phyloP scores from a whole-genome alignment of 2,888 invertebrate species.

The Ormyrus rosae region DNA sequence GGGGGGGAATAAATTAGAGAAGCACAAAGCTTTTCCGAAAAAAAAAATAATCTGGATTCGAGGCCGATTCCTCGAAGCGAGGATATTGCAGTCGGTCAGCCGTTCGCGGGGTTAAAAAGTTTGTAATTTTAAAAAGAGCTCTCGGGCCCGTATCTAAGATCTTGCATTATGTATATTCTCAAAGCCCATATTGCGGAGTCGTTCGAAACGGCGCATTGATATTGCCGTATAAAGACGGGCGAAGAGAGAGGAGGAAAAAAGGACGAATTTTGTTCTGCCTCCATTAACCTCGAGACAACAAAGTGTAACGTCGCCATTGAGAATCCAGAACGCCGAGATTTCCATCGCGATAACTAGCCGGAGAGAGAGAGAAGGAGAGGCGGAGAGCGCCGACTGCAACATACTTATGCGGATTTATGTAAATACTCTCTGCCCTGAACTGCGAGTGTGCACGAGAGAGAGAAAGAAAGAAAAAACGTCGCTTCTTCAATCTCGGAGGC shows the following conservation, averaged over 20 bases:
- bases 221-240: conserved; percentile 25
- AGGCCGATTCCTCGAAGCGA: no score
- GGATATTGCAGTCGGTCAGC: no score
- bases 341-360: conserved; percentile 41
- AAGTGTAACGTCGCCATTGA: conserved; percentile 45
- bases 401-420: conserved; percentile 46
- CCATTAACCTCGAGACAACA: conserved; percentile 54
- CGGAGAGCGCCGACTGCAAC: conserved; percentile 9
- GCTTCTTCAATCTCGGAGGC: not conserved
- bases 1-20: not conserved
- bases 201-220: not conserved
- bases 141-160: conserved; percentile 18
- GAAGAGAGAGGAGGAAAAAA: conserved; percentile 6
- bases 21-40: no score
- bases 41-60: no score
- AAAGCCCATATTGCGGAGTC: not conserved
- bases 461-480: not conserved
- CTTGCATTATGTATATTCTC: conserved; percentile 8
- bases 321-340: conserved; percentile 48
- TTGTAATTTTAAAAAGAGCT: no score
- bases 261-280: conserved; percentile 24
- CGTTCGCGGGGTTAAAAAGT: no score
- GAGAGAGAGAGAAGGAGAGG: not conserved
- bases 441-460: not conserved
- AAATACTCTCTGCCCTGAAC: conserved; percentile 12